phyloP scores from a whole-genome alignment of 1,140 invertebrate species.

The Nasonia vitripennis region DNA sequence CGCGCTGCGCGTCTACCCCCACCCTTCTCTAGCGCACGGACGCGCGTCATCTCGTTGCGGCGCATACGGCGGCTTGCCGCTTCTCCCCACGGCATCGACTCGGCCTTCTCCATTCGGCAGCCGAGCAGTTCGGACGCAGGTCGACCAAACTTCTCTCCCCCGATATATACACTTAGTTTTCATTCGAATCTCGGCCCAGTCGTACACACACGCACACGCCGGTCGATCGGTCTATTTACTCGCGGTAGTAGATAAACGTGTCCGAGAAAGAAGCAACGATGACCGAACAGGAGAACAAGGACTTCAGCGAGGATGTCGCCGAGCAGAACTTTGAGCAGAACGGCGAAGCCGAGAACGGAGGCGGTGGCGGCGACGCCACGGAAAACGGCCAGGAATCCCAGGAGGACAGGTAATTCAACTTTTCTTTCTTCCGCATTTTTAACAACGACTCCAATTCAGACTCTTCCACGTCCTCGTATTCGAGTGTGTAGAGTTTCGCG shows the following conservation, averaged over 20 bases:
- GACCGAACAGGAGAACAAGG: constrained; percentile 73
- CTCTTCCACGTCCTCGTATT: background rate
- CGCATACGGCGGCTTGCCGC: constrained; percentile 15
- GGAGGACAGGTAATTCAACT: constrained; percentile 72
- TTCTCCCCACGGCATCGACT: constrained; percentile 33
- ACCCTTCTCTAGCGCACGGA: background rate
- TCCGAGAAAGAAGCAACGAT: constrained; percentile 55
- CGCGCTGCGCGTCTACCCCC: constrained; percentile 49
- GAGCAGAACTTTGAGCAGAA: constrained; percentile 74
- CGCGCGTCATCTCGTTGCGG: constrained; percentile 17
- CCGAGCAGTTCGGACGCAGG: constrained; percentile 61
- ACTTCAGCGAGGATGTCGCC: constrained; percentile 73
- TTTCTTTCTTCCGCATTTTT: background rate
- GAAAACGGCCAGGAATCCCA: constrained; percentile 72
- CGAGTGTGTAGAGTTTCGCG: no score
- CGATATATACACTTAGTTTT: constrained; percentile 11
- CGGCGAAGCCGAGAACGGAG: constrained; percentile 68
- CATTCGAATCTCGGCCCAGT: background rate
- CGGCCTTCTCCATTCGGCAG: constrained; percentile 67
- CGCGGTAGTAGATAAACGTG: background rate
- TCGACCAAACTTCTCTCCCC: constrained; percentile 33
- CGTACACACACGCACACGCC: background rate
- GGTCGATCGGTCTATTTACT: background rate
- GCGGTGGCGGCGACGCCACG: constrained; percentile 63
- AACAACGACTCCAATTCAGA: background rate